These are phyloP conservation scores for Rutilus rutilus DNA, from an alignment of 2,113 vertebrate genomes.

Conservation along the genomic window DNA sequence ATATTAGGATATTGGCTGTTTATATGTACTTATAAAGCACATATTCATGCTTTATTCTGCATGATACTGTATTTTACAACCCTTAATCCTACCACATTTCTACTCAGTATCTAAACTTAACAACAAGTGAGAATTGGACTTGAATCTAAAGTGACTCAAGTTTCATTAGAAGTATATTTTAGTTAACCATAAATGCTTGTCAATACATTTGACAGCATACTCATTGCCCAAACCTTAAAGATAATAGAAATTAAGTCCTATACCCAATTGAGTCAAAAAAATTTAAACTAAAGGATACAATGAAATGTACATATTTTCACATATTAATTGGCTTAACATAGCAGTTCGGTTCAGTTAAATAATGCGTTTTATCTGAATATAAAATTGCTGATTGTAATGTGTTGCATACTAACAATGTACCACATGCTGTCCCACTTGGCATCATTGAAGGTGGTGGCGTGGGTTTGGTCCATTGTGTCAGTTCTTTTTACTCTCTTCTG, in stretches of 20 bases:
- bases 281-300: neutral
- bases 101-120: too few relatives aligned
- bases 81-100: too few relatives aligned
- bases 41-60: too few relatives aligned
- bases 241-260: too few relatives aligned
- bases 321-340: neutral
- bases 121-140: too few relatives aligned
- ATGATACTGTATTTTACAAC: too few relatives aligned
- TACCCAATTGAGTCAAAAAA: too few relatives aligned
- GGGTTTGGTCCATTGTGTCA: slow-evolving; percentile 70
- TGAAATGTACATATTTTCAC: too few relatives aligned
- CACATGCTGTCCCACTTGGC: slow-evolving; percentile 89
- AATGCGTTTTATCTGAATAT: neutral
- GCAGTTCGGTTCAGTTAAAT: neutral
- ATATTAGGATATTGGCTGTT: too few relatives aligned
- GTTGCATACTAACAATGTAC: slow-evolving; percentile 86
- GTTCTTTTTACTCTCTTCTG: slow-evolving; percentile 86
- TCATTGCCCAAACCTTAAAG: too few relatives aligned
- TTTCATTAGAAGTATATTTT: neutral
- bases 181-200: neutral
- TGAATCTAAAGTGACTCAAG: neutral
- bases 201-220: neutral
- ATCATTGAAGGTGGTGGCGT: slow-evolving; percentile 76
- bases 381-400: neutral
- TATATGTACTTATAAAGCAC: too few relatives aligned